Evolutionary conservation across 2,797 vertebrate genomes (phyloP).

Genomic region (Anguilla pacifica): DNA sequence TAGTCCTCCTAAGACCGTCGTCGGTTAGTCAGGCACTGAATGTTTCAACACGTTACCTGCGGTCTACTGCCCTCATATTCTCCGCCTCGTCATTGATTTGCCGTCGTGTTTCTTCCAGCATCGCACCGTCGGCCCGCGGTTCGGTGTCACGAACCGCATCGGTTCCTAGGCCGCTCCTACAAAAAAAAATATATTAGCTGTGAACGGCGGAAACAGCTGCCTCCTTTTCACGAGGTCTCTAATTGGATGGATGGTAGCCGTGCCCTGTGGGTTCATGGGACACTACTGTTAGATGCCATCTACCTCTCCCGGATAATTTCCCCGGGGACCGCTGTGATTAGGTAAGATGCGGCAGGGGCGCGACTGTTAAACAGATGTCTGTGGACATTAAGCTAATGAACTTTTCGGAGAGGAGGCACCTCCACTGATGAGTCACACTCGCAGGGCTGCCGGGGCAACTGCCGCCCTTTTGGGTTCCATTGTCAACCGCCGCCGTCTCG

Average conservation of each 20-base stretch:
- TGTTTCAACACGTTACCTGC: not conserved
- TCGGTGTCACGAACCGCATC: not conserved
- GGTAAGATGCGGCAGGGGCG: conserved; percentile 50
- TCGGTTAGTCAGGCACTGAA: not conserved
- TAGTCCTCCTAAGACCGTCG: not conserved
- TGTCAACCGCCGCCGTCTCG: conserved; percentile 42
- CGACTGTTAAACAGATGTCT: conserved; percentile 59
- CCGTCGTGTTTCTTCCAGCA: not conserved
- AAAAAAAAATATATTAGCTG: conserved; percentile 18
- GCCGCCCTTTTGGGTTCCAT: not conserved
- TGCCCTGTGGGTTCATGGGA: conserved; percentile 33
- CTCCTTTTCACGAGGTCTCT: conserved; percentile 42
- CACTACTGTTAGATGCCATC: conserved; percentile 45
- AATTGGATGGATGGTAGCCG: conserved; percentile 50
- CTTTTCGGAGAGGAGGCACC: conserved; percentile 25
- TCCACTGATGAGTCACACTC: not conserved
- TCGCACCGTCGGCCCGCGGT: not conserved
- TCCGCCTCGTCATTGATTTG: not conserved
- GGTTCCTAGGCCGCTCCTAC: conserved; percentile 23
- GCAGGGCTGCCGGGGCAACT: not conserved
- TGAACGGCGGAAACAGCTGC: conserved; percentile 33
- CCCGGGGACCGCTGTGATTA: conserved; percentile 56
- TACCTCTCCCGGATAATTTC: conserved; percentile 58
- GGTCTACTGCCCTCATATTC: not conserved
- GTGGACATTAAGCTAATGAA: conserved; percentile 61